Evolutionary conservation across 2,888 invertebrate species (phyloP), one percentile per base, ranked within the genome.

Genomic region (Monopis laevigella): DNA sequence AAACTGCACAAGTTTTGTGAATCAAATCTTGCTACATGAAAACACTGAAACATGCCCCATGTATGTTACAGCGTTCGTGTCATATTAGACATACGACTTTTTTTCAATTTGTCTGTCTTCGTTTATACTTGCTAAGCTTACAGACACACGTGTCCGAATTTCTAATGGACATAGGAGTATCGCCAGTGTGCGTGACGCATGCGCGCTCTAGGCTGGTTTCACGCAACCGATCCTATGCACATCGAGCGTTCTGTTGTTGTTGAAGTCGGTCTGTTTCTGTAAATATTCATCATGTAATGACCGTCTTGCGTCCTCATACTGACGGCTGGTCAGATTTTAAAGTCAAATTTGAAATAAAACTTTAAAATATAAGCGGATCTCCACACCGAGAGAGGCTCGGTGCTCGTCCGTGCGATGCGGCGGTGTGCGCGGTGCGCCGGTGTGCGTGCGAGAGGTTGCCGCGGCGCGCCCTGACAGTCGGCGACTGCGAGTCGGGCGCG

Each of bases 391-490:
- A 45, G 53, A 51, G 53, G 55, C 52, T 55, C 18, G 39, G 39
- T 12, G 16, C 7, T 24, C 13, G 27, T 24, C 17, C 14, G 11
- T 14, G 27, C 4, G 7, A 7, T 24, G 27, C 26, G 32, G n/a
- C 7, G 14, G 40, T 17, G 29, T 12, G 40, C 29, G 29, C n/a
- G 29, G 51, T 47, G 42, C 53, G 56, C 47, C n/a, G 51, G 48
- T 49, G 51, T 50, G 49, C 47, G 56, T 48, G 55, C 56, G 58
- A 61, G 65, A 64, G 63, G 68, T 54, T 65, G 69, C 57, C 65
- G 69, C 71, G 70, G 72, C 69, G 72, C 73, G 73, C 68, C 62
- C 71, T 74, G 72, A 75, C 77, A 78, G 78, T 78, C 71, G 75
- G 69, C 75, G 75, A 68, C 72, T 66, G 71, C 74, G 65, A 75